phyloP scores from a whole-genome alignment of 2,113 vertebrate species.

The Trachemys scripta region DNA sequence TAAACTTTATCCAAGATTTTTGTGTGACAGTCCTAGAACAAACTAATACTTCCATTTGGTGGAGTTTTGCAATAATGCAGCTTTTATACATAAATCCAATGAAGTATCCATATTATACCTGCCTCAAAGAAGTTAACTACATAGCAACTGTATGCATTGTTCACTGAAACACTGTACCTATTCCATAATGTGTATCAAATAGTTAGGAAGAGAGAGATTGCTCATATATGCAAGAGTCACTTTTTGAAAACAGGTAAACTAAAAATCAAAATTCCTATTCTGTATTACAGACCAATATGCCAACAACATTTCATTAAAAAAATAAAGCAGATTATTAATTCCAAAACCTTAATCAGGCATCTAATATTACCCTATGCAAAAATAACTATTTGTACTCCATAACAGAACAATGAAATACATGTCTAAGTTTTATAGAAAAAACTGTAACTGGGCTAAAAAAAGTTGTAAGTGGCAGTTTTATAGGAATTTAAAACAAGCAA shows the following conservation, averaged over 20 bases:
- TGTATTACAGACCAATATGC: neutral
- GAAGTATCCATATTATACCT: neutral
- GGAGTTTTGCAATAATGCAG: neutral
- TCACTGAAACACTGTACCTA: neutral
- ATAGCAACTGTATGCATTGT: neutral
- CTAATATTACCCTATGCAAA: neutral
- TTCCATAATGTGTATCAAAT: neutral
- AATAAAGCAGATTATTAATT: neutral
- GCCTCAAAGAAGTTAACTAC: neutral
- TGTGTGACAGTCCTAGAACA: neutral
- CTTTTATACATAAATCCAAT: neutral
- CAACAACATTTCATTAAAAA: neutral
- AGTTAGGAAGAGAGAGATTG: neutral
- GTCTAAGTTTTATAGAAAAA: accelerated
- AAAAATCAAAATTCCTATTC: neutral
- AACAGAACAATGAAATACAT: neutral
- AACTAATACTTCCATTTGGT: neutral
- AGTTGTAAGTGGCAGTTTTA: neutral
- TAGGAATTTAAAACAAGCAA: neutral
- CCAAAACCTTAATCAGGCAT: neutral
- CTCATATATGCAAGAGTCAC: neutral
- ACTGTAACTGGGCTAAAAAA: neutral
- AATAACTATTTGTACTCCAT: neutral
- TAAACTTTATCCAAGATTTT: neutral
- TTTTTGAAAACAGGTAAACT: neutral